Base-by-base conservation (phyloP, 2,888 invertebrate genomes). In the Sipha maydis region DNA sequence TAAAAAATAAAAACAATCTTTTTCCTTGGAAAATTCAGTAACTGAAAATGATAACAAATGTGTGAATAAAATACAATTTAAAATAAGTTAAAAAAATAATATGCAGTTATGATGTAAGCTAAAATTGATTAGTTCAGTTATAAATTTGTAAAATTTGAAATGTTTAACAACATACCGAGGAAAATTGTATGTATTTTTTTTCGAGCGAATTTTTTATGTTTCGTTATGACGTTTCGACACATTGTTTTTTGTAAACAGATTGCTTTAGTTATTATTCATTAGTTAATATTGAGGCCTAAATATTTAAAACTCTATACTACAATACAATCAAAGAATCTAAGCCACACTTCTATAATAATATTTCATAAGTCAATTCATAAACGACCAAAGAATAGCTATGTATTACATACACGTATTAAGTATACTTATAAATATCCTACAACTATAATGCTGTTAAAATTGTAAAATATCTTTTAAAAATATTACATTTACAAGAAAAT, bases 1-100 rank as follows among this genome's bases (percentile, higher is more conserved):
- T n/a, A 79, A 61, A 79, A 54, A 79, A 61, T 19, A 56, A 61
- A 61, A 79, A 79, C 19, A 79, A 61, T 56, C 21, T 78, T 54
- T 78, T 56, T 79, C 56, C 21, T 25, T 56, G 25, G 56, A 25
- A 56, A 79, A 79, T 3, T 11, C 8, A n/a, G 25, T 61, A 38
- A 79, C 61, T 31, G 8, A 61, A 38, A 34, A 61, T 61, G 7
- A 61, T 61, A 17, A 34, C 61, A 25, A n/a, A 61, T 48, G 2
- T 14, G 48, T 48, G 48, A 48, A 48, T 14, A 14, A 79, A 25
- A 38, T n/a, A 79, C 25, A 28, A 56, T 34, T 21, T 56, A 79
- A 34, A 34, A 34, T 34, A 3, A 34, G 2, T 34, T n/a, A n/a
- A n/a, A n/a, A n/a, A n/a, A n/a, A n/a, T n/a, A n/a, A n/a, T n/a